Conservation (phyloP, 2,888 invertebrate genomes). For the Caradrina clavipalpis region DNA sequence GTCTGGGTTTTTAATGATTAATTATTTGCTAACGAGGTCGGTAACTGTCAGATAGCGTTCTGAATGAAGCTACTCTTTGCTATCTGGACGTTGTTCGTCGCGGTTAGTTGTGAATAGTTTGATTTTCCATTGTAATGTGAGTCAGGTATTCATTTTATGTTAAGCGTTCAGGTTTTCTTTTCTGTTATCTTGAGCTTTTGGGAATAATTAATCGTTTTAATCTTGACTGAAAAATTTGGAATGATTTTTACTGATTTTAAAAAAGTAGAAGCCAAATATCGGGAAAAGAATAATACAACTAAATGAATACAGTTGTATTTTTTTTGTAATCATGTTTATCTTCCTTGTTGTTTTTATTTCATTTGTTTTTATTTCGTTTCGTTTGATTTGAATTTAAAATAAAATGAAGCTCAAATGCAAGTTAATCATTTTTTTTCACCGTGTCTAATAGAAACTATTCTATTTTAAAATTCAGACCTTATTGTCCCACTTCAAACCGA, state of each 20-base stretch:
- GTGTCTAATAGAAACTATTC: too few relatives aligned
- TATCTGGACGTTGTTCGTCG: slow-evolving; percentile 12
- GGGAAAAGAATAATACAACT: too few relatives aligned
- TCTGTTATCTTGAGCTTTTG: neutral
- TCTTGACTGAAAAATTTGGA: neutral
- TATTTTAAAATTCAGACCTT: neutral
- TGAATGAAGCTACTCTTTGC: slow-evolving; percentile 44
- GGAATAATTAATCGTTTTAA: neutral
- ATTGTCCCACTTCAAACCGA: neutral
- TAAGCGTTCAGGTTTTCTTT: neutral
- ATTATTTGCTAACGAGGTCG: slow-evolving; percentile 59
- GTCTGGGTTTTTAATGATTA: too few relatives aligned
- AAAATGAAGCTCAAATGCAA: too few relatives aligned
- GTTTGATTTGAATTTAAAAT: too few relatives aligned
- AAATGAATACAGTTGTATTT: too few relatives aligned
- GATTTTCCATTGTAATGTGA: slow-evolving; percentile 17
- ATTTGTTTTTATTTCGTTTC: neutral
- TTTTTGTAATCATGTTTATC: neutral
- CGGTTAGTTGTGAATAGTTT: slow-evolving; percentile 31
- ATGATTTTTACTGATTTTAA: too few relatives aligned
- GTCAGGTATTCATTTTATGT: neutral
- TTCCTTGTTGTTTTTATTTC: neutral
- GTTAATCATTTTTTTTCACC: too few relatives aligned
- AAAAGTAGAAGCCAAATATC: too few relatives aligned
- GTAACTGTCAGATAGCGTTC: slow-evolving; percentile 26